Evolutionary conservation across 2,888 invertebrate species (phyloP).

Genomic region (Sesamia inferens): DNA sequence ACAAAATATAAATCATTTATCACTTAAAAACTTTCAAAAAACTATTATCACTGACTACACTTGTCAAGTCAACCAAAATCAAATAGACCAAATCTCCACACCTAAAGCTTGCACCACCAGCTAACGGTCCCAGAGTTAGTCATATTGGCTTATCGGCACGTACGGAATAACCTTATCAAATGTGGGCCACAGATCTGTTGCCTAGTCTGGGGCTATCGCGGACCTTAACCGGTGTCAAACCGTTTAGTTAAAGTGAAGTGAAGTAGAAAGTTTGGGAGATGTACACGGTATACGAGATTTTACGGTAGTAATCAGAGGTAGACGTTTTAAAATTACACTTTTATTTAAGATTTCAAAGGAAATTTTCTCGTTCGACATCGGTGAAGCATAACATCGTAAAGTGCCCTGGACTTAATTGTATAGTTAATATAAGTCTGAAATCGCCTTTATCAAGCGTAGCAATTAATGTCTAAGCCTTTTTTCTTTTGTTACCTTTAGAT

Average conservation of each 20-base stretch:
- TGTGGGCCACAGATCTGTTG: conserved; percentile 65
- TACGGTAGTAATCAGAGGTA: too few relatives aligned
- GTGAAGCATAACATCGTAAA: not conserved
- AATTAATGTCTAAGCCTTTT: not conserved
- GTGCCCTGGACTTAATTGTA: too few relatives aligned
- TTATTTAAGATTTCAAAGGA: not conserved
- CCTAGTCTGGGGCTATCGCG: conserved; percentile 40
- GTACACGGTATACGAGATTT: not conserved
- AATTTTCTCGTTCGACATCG: not conserved
- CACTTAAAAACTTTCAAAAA: not conserved
- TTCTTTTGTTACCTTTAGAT: too few relatives aligned
- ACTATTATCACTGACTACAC: not conserved
- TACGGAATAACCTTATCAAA: conserved; percentile 73
- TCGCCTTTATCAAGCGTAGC: not conserved
- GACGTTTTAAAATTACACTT: not conserved
- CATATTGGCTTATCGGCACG: conserved; percentile 74
- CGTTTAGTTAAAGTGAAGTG: conserved; percentile 24
- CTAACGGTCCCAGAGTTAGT: conserved; percentile 67
- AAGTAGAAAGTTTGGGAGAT: conserved; percentile 16
- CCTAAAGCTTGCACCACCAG: conserved; percentile 42
- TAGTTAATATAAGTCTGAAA: not conserved
- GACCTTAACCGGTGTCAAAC: conserved; percentile 17
- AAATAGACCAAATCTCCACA: not conserved
- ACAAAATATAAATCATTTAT: too few relatives aligned
- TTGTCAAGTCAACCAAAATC: not conserved